Base-by-base conservation (phyloP, 1,140 invertebrate genomes). In the Drosophila burlai region DNA sequence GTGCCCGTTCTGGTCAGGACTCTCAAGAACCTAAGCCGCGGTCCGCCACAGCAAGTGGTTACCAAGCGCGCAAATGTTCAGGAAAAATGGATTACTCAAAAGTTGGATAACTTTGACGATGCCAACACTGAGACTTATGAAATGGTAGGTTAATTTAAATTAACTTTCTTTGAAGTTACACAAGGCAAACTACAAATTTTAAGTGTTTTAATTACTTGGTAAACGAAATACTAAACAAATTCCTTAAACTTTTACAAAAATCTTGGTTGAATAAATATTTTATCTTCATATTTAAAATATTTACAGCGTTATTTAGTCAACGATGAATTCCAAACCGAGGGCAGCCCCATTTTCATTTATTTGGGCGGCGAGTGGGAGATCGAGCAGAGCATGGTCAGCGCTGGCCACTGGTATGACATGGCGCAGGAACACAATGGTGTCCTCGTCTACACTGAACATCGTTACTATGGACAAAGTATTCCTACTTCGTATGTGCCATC, bases 391-490 rank as follows among this genome's bases (percentile, higher is more conserved):
- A 94, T 93, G 84, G 65, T 95, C 15, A 73, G 75, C 13, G 67
- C 45, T 3, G 95, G 95, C 3, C 89, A 94, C 60, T 94, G 95
- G 66, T 93, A 94, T 65, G 94, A 95, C 31, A 66, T 95, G 55
- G 96, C 95, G 16, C 93, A 94, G 60, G 78, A 94, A 24, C 93
- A 95, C 76, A 94, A 94, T 10, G 97, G 96, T 18, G 93, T 93
- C 4, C 90, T 96, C 46, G 94, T 95, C 83, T 95, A 95, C 55
- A 94, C 97, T 16, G 97, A 98, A 92, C 97, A 98, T 93, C 94
- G 97, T 71, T 98, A 95, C 92, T 98, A 97, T 92, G 97, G 97
- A 18, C 83, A 96, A 80, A 97, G 96, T 93, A 93, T 94, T 67
- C 97, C 97, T 2, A 95, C 95, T n/a, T 11, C 54, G 69, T 73